Evolutionary conservation across 1,140 invertebrate species (phyloP), one percentile per base, ranked within the genome.

Genomic region (Ooceraea biroi): DNA sequence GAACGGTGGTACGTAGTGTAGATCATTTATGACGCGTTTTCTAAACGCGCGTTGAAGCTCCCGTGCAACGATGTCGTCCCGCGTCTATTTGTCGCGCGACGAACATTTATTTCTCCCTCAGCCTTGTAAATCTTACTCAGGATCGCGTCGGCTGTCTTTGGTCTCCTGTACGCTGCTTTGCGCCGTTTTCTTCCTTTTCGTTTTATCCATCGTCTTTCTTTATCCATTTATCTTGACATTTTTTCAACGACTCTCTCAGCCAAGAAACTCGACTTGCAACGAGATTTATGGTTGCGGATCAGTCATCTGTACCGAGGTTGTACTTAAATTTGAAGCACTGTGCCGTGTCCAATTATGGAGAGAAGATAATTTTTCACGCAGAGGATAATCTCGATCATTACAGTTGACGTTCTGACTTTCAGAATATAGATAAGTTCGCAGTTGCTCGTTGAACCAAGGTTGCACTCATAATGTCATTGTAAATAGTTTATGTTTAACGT

Each of bases 141-240:
- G 41, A 60, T 25, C 57, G 17, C 46, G 58, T 36, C 50, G 69
- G 73, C 44, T 60, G 19, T 82, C 77, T 52, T 52, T 44, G 66
- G 52, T 78, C 58, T 57, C 60, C 55, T 63, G 17, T 44, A 44
- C 44, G 22, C 50, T 30, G 48, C 63, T 68, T 58, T 8, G 19
- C 27, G 25, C 30, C 48, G 19, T 44, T 48, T 25, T 74, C 46
- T 65, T 60, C 3, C 74, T 44, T 30, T 50, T 57, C 50, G 41
- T 65, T 50, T 72, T 46, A 50, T 36, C n/a, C 17, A 46, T 27
- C 63, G 61, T 44, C 61, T 83, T 44, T 65, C 50, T n/a, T 58
- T 50, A 22, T 55, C 77, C 68, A 61, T 86, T 86, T 86, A 78
- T 86, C 73, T 77, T 46, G 50, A 65, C 73, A 50, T 72, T 84